These are phyloP conservation scores for Archilochus colubris DNA, from an alignment of 2,113 vertebrate species.

Conservation along the genomic window DNA sequence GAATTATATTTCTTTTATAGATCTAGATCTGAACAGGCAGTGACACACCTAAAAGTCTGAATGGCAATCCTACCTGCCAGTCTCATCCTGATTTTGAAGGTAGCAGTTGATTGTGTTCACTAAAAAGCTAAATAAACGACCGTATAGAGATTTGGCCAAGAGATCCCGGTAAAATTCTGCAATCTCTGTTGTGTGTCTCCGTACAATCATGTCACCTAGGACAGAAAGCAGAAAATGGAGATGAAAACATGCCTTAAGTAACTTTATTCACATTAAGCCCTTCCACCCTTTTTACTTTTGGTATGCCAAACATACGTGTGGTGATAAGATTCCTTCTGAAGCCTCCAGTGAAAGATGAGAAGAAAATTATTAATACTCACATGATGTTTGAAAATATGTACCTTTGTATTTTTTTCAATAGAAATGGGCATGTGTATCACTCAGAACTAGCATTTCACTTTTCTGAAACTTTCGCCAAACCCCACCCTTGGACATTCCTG, in stretches of 20 bases:
- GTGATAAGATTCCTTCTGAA: neutral
- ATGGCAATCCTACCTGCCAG: slow-evolving; percentile 75
- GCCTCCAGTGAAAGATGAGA: neutral
- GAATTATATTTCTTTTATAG: neutral
- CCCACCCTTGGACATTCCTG: neutral
- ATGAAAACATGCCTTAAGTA: neutral
- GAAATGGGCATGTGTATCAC: neutral
- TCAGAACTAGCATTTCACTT: neutral
- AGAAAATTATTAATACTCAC: neutral
- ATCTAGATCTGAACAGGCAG: neutral
- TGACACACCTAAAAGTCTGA: neutral
- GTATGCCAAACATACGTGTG: neutral
- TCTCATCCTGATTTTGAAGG: slow-evolving; percentile 85
- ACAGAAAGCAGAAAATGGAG: neutral
- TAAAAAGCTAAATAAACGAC: slow-evolving; percentile 91
- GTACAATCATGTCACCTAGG: slow-evolving; percentile 87
- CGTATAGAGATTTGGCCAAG: slow-evolving; percentile 89
- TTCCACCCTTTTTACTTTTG: neutral
- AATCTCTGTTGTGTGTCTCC: slow-evolving; percentile 83
- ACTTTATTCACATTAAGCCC: neutral
- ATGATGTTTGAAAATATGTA: neutral
- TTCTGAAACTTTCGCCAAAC: neutral
- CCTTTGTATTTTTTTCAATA: neutral
- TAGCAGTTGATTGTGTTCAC: slow-evolving; percentile 87
- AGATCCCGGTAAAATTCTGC: slow-evolving; percentile 90